Evolutionary conservation across 1,140 invertebrate species (phyloP), one percentile per base, ranked within the genome.

Genomic region (Chelonus insularis): DNA sequence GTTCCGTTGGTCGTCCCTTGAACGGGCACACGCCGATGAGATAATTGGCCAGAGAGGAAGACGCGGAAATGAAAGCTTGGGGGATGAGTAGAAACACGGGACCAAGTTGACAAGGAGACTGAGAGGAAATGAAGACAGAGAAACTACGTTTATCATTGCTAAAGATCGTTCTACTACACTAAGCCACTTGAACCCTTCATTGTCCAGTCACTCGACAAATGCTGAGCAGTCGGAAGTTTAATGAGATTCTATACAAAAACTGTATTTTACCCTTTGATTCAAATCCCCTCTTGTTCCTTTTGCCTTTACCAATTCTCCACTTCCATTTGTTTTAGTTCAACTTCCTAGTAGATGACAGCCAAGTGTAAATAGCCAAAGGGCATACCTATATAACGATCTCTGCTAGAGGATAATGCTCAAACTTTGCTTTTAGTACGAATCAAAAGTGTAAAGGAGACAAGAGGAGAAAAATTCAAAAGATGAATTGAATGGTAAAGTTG

Each of bases 201-300:
- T 52, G 50, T 52, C 32, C 57, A 29, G 34, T 12, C 29, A 32
- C 23, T 36, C 50, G 32, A 52, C 34, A 32, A 21, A 48, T 36
- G 16, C 18, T 36, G 18, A 23, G 36, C 32, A 51, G 57, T 60
- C 57, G 43, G 29, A 60, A 60, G 32, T 60, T 60, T 60, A 60
- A 60, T 60, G 57, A 60, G 57, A 60, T 60, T 60, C 47, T 58
- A 34, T 60, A 60, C 48, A 52, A 60, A 60, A 60, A 60, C 18
- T 36, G 25, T 25, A 45, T 43, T 37, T 51, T 39, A 12, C 47
- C 57, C 57, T 60, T 60, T 60, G 57, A 60, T 60, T 60, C 48
- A 25, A 29, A 21, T 41, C 55, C 20, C 9, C 18, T 12, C 39
- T 29, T 39, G n/a, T n/a, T 29, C 14, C 45, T 52, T 39, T 57